Evolutionary conservation across 2,888 invertebrate species (phyloP).

Genomic region (Oligia latruncula): DNA sequence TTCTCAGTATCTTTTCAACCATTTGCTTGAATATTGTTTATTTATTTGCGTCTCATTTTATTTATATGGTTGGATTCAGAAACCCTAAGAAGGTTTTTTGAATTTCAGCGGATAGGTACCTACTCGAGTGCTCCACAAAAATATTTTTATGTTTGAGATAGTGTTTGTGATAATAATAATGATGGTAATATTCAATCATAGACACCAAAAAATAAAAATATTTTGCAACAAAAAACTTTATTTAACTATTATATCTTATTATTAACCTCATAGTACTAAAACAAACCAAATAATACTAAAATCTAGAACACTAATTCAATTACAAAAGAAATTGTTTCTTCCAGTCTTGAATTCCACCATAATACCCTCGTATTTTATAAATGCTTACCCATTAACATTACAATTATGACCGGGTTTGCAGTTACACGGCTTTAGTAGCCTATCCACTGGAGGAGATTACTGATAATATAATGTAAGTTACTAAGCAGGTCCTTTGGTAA

Average conservation of each 20-base stretch:
- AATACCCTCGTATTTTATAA: conserved; percentile 32
- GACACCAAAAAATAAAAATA: not conserved
- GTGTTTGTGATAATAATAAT: too few relatives aligned
- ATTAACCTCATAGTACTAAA: not conserved
- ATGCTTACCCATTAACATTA: conserved; percentile 43
- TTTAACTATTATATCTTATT: not conserved
- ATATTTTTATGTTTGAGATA: not conserved
- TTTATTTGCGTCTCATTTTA: conserved; percentile 40
- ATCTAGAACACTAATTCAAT: conserved; percentile 8
- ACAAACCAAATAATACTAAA: not conserved
- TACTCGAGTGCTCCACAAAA: not conserved
- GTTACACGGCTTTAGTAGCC: conserved; percentile 54
- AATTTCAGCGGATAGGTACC: not conserved
- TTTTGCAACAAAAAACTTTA: not conserved
- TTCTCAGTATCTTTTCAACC: conserved; percentile 32
- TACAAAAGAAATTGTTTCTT: conserved; percentile 23
- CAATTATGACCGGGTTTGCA: conserved; percentile 47
- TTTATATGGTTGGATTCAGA: not conserved
- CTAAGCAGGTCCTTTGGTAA: conserved; percentile 51
- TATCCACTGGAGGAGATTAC: conserved; percentile 62
- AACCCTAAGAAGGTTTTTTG: not conserved
- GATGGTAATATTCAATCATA: not conserved
- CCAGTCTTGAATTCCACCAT: not conserved
- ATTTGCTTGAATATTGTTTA: conserved; percentile 34
- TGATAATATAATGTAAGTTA: conserved; percentile 68